Base-by-base conservation (phyloP, 2,888 invertebrate species). In the Ditula angustiorana region DNA sequence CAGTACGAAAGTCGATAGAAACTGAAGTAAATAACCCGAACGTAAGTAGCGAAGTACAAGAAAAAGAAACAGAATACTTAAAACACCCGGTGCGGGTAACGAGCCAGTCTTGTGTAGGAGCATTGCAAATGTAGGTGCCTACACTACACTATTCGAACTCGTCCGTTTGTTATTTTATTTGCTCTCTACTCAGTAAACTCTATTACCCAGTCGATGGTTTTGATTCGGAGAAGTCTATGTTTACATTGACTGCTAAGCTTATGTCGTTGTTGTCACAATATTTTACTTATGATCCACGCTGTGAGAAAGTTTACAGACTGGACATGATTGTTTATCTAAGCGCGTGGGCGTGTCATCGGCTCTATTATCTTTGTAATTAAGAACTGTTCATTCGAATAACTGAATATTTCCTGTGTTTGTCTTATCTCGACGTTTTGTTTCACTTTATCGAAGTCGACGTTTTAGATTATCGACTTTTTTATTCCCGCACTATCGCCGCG, bases 101-200 rank as follows among this genome's bases (percentile, higher is more conserved):
- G 78, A 67, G 67, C 66, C 55, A 76, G 75, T 67, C 71, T 74
- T 73, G 73, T 74, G 75, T 78, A 74, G 74, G 71, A 73, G 76
- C 78, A 77, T 74, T 74, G 85, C 81, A 74, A 82, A 82, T 83
- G 82, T 80, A 80, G 79, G 50, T 69, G 60, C 68, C 71, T 69
- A 75, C 77, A 78, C 75, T 79, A 78, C n/a, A n/a, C n/a, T n/a
- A n/a, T n/a, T n/a, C n/a, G n/a, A n/a, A n/a, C 78, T 77, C 75
- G 72, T 60, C 70, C 75, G 81, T 82, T 79, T 90, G 88, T 90
- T 90, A 88, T 90, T 90, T 88, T 90, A 86, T 90, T 90, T 90
- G 83, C 83, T 82, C 80, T 84, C 79, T 85, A 85, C 90, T 89
- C 84, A 78, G 89, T 86, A 87, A 87, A 88, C 85, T 85, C 88